A percentile compares a stretch with the other conserved stretches of the same genome.
These are phyloP conservation scores for Perithous albicinctus DNA, from an alignment of 2,888 invertebrate genomes.

Conservation along the genomic window DNA sequence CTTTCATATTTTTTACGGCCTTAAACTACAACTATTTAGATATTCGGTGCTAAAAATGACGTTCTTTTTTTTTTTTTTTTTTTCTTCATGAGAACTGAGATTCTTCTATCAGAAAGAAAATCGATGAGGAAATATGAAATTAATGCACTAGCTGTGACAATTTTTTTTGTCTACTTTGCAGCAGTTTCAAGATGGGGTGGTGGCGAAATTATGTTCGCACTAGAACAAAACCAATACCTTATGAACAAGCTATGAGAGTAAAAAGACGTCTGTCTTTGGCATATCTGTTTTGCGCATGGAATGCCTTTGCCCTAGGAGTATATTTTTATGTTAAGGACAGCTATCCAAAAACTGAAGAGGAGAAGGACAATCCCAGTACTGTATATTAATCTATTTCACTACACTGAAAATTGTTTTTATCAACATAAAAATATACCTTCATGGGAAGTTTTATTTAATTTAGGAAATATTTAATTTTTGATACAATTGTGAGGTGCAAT, in stretches of 20 bases:
- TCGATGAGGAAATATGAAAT: too few species aligned
- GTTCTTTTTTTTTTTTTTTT: too few species aligned
- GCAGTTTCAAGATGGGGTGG: constrained; percentile 44
- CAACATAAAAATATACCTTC: constrained; percentile 16
- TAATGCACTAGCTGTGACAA: too few species aligned
- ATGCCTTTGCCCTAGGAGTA: constrained; percentile 32
- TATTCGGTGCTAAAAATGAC: too few species aligned
- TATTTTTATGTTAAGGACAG: background rate
- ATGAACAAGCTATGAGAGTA: constrained; percentile 19
- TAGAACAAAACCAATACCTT: constrained; percentile 42
- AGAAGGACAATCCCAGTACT: constrained; percentile 43
- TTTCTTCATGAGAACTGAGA: too few species aligned
- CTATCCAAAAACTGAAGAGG: background rate
- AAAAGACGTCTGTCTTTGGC: constrained; percentile 41
- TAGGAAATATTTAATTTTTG: too few species aligned
- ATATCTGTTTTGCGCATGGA: constrained; percentile 70
- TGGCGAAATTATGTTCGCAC: constrained; percentile 43
- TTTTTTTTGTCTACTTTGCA: background rate
- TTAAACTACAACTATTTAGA: too few species aligned
- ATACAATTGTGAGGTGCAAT: too few species aligned
- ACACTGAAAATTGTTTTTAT: background rate
- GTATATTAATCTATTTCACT: constrained; percentile 1
- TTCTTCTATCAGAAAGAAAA: background rate
- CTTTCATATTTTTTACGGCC: too few species aligned
- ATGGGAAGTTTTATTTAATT: too few species aligned